Conservation (phyloP, 1,140 invertebrate genomes). For the Drosophila sechellia region DNA sequence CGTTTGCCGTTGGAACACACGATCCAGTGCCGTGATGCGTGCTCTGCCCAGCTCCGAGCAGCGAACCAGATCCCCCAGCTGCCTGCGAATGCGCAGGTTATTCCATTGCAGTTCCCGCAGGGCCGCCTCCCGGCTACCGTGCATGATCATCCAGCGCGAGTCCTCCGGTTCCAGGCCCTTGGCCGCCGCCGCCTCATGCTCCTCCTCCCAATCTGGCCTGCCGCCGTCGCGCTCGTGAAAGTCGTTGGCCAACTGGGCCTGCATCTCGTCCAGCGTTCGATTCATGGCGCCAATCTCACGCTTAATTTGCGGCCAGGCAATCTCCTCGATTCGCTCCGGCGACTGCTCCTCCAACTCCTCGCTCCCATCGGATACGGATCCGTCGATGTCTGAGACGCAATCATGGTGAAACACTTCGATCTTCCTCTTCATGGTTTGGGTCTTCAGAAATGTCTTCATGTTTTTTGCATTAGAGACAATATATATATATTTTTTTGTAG, state of each 20-base stretch:
- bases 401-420: background rate
- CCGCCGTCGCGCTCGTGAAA: too few species aligned
- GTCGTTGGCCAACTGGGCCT: background rate
- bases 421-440: background rate
- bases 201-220: background rate
- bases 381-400: background rate
- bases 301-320: background rate
- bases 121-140: background rate
- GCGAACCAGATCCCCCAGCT: background rate
- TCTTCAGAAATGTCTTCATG: background rate
- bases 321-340: background rate
- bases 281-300: background rate
- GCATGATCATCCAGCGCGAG: background rate
- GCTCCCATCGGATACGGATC: background rate
- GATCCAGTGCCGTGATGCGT: background rate
- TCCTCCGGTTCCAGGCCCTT: conserved; percentile 1
- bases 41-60: background rate
- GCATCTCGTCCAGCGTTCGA: background rate
- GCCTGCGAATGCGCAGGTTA: background rate
- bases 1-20: background rate
- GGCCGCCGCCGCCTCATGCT: background rate
- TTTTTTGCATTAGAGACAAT: too few species aligned
- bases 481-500: too few species aligned
- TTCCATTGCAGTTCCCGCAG: background rate
- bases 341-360: background rate